These are phyloP conservation scores for Corythornis cristatus DNA, from an alignment of 2,113 vertebrate species.

Conservation along the genomic window DNA sequence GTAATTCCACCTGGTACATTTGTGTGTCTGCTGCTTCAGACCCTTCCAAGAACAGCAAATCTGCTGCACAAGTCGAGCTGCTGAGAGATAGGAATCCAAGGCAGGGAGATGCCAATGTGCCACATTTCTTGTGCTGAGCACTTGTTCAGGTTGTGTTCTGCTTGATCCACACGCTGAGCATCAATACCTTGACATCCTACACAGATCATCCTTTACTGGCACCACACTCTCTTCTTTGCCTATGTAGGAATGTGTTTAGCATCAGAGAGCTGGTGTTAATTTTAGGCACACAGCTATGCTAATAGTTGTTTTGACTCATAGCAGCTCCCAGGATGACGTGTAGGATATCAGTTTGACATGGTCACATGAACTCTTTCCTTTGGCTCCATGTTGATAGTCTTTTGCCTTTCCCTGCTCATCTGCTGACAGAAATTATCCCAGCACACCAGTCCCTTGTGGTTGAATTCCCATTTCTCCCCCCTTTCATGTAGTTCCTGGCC, in stretches of 20 bases:
- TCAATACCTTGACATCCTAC: neutral
- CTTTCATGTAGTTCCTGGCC: rapidly evolving
- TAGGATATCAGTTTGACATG: neutral
- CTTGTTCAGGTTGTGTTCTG: neutral
- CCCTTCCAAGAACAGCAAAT: neutral
- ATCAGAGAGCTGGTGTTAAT: neutral
- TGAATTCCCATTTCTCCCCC: neutral
- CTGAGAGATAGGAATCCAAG: neutral
- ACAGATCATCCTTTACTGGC: neutral
- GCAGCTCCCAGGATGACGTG: neutral
- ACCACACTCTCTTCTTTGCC: neutral
- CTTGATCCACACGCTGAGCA: neutral
- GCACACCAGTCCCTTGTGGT: neutral
- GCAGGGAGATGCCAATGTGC: neutral
- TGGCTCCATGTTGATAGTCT: neutral
- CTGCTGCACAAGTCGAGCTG: neutral
- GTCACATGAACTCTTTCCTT: neutral
- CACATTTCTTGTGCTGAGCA: neutral
- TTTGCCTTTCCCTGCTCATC: neutral
- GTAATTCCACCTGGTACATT: conserved; percentile 1
- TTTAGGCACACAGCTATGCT: neutral
- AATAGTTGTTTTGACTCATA: neutral
- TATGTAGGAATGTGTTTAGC: neutral
- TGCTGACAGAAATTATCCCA: neutral
- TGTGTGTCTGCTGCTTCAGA: neutral